phyloP scores from a whole-genome alignment of 2,797 vertebrate genomes.

The Aldrovandia affinis region DNA sequence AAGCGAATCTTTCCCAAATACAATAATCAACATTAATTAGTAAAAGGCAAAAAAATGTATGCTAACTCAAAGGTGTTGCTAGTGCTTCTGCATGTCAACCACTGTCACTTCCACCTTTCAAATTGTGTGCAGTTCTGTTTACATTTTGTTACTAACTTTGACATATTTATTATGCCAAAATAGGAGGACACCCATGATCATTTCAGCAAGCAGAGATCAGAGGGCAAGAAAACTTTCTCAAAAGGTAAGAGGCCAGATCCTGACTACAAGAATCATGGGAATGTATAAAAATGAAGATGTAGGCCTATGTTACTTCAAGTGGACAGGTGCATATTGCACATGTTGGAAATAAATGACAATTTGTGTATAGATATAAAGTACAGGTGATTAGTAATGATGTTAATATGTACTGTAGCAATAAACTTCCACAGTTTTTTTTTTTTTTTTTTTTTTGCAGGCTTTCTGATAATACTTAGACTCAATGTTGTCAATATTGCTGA shows the following conservation, averaged over 20 bases:
- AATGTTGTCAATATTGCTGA: neutral
- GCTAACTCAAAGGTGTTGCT: too few species aligned
- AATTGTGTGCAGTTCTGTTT: neutral
- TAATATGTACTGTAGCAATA: neutral
- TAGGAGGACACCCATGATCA: conserved; percentile 11
- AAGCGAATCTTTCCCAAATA: too few species aligned
- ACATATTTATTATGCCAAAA: conserved; percentile 13
- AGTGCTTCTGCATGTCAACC: too few species aligned
- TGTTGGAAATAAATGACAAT: neutral
- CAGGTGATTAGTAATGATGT: neutral
- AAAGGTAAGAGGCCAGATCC: conserved; percentile 23
- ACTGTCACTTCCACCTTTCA: neutral
- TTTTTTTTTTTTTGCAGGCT: neutral
- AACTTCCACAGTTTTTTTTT: too few species aligned
- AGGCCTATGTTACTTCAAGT: neutral
- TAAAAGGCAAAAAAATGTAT: too few species aligned
- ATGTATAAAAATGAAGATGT: neutral
- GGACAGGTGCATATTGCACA: neutral
- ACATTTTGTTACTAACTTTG: neutral
- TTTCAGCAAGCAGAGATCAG: conserved; percentile 20
- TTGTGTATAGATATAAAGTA: neutral
- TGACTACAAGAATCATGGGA: too few species aligned
- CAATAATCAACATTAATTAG: neutral
- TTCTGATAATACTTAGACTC: neutral
- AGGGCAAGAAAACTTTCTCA: conserved; percentile 7